A percentile compares a stretch with the other conserved stretches of the same genome.
Evolutionary conservation across 2,113 vertebrate species (phyloP).

Genomic region (Brachyistius frenatus): DNA sequence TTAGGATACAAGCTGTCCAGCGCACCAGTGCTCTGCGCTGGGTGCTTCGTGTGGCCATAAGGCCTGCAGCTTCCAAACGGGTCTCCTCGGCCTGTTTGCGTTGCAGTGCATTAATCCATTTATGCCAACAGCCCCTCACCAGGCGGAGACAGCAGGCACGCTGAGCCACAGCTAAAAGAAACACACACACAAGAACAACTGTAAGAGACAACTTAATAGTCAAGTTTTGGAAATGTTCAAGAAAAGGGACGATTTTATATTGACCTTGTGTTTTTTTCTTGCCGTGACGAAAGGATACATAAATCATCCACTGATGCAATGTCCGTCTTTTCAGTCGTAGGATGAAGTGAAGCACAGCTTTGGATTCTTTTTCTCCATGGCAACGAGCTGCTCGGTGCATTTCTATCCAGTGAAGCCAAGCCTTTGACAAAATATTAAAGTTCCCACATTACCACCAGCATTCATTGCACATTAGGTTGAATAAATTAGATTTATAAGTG

Average conservation of each 20-base stretch:
- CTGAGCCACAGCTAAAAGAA: conserved; percentile 55
- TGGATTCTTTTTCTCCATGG: conserved; percentile 75
- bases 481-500: background rate
- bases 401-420: conserved; percentile 87
- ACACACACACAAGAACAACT: conserved; percentile 2
- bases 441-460: background rate
- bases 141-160: conserved; percentile 22
- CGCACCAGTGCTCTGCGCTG: conserved; percentile 76
- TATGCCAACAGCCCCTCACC: conserved; percentile 75
- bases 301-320: conserved; percentile 82
- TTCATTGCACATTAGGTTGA: background rate
- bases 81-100: conserved; percentile 63
- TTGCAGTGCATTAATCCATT: conserved; percentile 82
- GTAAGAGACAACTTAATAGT: background rate
- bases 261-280: conserved; percentile 84
- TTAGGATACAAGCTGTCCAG: conserved; percentile 93
- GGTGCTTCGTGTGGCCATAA: conserved; percentile 70
- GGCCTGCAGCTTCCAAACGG: conserved; percentile 55
- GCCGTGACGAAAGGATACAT: conserved; percentile 70
- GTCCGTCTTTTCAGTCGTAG: conserved; percentile 68
- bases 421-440: conserved; percentile 75
- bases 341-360: conserved; percentile 76
- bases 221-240: background rate
- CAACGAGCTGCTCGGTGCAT: conserved; percentile 60
- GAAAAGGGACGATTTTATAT: background rate